A percentile compares a stretch with the other conserved stretches of the same genome.
phyloP scores from a whole-genome alignment of 2,888 invertebrate species.

The Aphodius granarius region DNA sequence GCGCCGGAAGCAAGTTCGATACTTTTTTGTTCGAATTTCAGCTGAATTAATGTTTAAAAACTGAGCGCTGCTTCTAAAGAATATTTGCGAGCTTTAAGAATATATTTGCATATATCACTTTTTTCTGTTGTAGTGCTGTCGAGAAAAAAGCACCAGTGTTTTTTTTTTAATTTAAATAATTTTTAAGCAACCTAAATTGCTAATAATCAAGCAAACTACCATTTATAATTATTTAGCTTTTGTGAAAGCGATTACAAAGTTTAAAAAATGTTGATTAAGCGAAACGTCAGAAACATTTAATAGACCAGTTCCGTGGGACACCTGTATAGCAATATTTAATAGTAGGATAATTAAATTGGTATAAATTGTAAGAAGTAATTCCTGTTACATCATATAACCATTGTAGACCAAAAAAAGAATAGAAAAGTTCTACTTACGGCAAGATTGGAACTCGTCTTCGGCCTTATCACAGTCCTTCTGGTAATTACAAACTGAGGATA shows the following conservation, averaged over 20 bases:
- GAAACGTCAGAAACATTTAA: too few species aligned
- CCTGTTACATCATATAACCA: background rate
- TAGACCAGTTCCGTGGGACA: too few species aligned
- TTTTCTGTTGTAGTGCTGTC: too few species aligned
- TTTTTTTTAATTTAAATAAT: too few species aligned
- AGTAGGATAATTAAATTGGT: too few species aligned
- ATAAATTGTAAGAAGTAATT: background rate
- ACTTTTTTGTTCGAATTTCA: conserved; percentile 2
- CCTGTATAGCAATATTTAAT: too few species aligned
- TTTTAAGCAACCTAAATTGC: too few species aligned
- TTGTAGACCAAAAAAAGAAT: background rate
- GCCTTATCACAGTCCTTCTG: conserved; percentile 92
- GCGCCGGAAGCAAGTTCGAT: background rate
- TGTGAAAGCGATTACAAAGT: too few species aligned
- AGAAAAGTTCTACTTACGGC: conserved; percentile 70
- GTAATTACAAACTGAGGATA: conserved; percentile 89
- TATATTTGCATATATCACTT: background rate
- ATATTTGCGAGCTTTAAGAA: background rate
- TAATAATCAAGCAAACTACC: too few species aligned
- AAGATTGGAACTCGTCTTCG: conserved; percentile 87
- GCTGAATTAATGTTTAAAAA: background rate
- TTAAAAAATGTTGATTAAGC: too few species aligned
- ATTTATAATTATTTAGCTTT: too few species aligned
- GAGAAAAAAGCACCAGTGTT: too few species aligned
- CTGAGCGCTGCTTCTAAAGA: background rate